These are phyloP conservation scores for Cyaniris semiargus DNA, from an alignment of 2,888 invertebrate genomes.

Conservation along the genomic window DNA sequence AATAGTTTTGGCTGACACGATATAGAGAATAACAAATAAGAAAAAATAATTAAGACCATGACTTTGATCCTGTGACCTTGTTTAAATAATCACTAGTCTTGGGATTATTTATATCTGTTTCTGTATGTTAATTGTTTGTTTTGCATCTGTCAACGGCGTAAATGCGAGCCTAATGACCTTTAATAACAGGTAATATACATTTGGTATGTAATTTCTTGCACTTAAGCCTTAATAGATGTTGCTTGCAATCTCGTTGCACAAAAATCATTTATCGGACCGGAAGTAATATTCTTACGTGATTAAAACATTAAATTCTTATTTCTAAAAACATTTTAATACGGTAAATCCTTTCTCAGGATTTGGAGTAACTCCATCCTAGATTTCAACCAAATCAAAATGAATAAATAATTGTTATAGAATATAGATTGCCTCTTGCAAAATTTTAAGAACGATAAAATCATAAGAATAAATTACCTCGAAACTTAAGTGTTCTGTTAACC, in stretches of 20 bases:
- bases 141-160: not conserved
- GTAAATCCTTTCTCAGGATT: no score
- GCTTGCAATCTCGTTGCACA: not conserved
- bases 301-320: no score
- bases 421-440: no score
- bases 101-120: not conserved
- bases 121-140: not conserved
- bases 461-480: not conserved
- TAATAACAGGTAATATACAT: not conserved
- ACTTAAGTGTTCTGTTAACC: not conserved
- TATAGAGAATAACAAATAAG: not conserved
- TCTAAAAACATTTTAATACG: no score
- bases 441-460: no score
- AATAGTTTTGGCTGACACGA: not conserved
- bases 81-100: conserved; percentile 2
- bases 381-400: no score
- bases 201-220: conserved; percentile 5
- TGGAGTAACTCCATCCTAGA: no score
- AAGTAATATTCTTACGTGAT: not conserved
- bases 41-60: not conserved
- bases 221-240: not conserved
- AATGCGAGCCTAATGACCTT: not conserved
- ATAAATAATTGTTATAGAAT: no score
- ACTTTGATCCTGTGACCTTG: conserved; percentile 17
- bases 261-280: not conserved